Evolutionary conservation across 2,113 vertebrate species (phyloP).

Genomic region (Cyanoramphus novaezelandiae): DNA sequence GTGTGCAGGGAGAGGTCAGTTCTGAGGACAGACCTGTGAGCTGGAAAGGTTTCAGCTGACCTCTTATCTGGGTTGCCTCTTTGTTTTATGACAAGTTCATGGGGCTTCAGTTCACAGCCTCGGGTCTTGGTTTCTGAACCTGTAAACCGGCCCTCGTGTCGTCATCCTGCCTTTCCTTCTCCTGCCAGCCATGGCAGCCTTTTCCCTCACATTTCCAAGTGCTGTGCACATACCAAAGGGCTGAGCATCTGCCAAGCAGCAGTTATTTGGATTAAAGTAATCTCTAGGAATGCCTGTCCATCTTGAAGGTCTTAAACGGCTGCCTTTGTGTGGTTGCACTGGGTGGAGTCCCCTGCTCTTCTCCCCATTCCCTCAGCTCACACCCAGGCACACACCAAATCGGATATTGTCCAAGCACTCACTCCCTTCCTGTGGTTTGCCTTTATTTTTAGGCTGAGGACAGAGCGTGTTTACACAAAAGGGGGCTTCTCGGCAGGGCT

Average conservation of each 20-base stretch:
- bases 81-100: not conserved
- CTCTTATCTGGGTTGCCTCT: not conserved
- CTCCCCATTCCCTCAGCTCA: constrained; percentile 52
- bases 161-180: not conserved
- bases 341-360: constrained; percentile 64
- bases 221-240: not conserved
- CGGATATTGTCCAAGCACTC: constrained; percentile 69
- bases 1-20: not conserved
- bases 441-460: constrained; percentile 72
- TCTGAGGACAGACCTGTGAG: not conserved
- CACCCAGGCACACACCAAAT: constrained; percentile 58
- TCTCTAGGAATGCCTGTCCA: constrained; percentile 52
- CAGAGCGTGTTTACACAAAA: constrained; percentile 61
- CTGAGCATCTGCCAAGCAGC: constrained; percentile 38
- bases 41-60: not conserved
- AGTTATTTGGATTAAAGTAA: constrained; percentile 46
- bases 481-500: constrained; percentile 54
- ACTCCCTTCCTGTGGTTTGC: constrained; percentile 72
- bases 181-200: not conserved
- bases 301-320: constrained; percentile 37
- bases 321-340: constrained; percentile 52
- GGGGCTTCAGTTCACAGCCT: not conserved
- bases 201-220: not conserved
- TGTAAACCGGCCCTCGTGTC: not conserved
- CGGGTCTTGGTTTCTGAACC: not conserved